phyloP scores from a whole-genome alignment of 2,888 invertebrate species.

The Agrochola macilenta region DNA sequence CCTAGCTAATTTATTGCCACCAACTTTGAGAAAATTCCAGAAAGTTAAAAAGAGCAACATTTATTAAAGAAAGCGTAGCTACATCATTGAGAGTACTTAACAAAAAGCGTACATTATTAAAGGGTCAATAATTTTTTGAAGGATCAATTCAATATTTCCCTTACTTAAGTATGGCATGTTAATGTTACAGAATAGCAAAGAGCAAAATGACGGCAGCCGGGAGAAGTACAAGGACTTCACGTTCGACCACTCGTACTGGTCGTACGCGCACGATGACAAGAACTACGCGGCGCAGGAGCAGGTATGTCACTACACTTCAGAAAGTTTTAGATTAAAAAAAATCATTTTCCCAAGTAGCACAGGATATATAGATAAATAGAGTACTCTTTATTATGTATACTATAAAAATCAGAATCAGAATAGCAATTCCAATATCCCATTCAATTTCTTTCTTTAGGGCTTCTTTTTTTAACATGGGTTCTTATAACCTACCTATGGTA shows the following conservation, averaged over 20 bases:
- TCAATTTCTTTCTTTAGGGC: too few species aligned
- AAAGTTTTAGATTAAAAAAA: too few species aligned
- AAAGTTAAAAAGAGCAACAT: background rate
- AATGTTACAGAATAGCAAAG: conserved; percentile 88
- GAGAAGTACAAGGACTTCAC: conserved; percentile 96
- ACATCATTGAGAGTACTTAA: too few species aligned
- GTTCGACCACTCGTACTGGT: conserved; percentile 97
- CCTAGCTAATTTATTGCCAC: too few species aligned
- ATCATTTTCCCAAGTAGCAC: too few species aligned
- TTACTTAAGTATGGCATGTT: conserved; percentile 1
- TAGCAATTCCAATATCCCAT: too few species aligned
- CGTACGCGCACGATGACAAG: conserved; percentile 92
- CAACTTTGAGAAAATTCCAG: background rate
- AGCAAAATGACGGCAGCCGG: conserved; percentile 88
- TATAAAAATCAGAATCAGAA: too few species aligned
- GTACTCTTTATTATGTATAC: too few species aligned
- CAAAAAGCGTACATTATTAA: background rate
- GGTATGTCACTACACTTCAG: conserved; percentile 79
- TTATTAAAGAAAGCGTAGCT: background rate
- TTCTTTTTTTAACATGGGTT: too few species aligned
- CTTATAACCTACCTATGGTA: too few species aligned
- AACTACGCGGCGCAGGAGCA: conserved; percentile 96
- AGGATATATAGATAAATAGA: too few species aligned
- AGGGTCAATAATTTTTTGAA: background rate
- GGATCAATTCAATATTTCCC: background rate